A percentile compares a stretch with the other conserved stretches of the same genome.
phyloP scores from a whole-genome alignment of 2,113 vertebrate species.

The Toxotes jaculatrix region DNA sequence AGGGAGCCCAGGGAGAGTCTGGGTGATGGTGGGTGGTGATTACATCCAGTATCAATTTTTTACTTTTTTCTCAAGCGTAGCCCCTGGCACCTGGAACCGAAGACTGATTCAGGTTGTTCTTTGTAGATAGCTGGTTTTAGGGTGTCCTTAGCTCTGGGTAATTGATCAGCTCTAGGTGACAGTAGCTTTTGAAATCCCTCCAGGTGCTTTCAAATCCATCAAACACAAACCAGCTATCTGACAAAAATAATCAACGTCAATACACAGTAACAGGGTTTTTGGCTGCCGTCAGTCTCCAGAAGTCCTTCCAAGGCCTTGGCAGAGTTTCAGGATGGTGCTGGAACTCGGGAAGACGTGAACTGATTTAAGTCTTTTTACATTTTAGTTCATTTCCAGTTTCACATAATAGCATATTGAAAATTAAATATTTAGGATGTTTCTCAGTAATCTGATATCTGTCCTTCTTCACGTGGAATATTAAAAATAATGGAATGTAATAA shows the following conservation, averaged over 20 bases:
- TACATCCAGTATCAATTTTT: not conserved
- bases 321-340: not conserved
- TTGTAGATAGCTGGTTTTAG: constrained; percentile 33
- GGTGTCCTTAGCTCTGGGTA: constrained; percentile 15
- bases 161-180: constrained; percentile 42
- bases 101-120: constrained; percentile 15
- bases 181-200: constrained; percentile 35
- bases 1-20: constrained; percentile 18
- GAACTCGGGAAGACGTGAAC: not conserved
- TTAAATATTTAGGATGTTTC: not conserved
- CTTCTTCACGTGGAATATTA: not conserved
- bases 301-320: constrained; percentile 11
- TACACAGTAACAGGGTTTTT: not conserved
- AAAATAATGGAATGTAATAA: not conserved
- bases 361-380: not conserved
- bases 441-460: not conserved
- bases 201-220: constrained; percentile 25
- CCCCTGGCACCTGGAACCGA: not conserved
- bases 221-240: constrained; percentile 28
- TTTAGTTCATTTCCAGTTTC: not conserved
- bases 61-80: not conserved
- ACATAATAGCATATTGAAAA: not conserved
- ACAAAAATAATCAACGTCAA: constrained; percentile 34
- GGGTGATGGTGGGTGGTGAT: constrained; percentile 14
- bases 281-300: not conserved